Percentiles rank a stretch among this genome's conserved stretches.
Conservation (phyloP, 2,113 vertebrate species). For the Peromyscus maniculatus region DNA sequence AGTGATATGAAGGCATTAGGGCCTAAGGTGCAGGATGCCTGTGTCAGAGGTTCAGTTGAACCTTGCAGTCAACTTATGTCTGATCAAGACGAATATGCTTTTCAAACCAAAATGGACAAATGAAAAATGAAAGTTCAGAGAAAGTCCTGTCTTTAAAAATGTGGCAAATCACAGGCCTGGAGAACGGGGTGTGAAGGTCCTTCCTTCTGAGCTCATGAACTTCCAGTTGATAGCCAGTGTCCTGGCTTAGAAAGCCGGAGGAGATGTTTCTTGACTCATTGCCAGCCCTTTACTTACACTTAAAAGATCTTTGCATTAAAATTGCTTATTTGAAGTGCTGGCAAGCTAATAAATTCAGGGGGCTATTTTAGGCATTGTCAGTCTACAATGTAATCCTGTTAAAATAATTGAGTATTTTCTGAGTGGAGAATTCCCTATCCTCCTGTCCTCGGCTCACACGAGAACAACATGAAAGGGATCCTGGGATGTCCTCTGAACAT, state of each 20-base stretch:
- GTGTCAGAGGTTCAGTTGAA: conserved; percentile 25
- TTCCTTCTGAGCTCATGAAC: conserved; percentile 44
- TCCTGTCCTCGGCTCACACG: conserved; percentile 59
- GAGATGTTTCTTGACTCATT: conserved; percentile 79
- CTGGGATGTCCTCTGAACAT: conserved; percentile 79
- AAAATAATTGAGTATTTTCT: conserved; percentile 87
- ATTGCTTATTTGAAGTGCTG: conserved; percentile 84
- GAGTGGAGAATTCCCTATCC: conserved; percentile 83
- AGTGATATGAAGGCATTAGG: not conserved
- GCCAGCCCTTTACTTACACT: conserved; percentile 87
- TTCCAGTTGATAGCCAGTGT: conserved; percentile 53
- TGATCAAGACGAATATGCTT: conserved; percentile 1
- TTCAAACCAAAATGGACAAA: conserved; percentile 60
- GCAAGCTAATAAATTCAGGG: conserved; percentile 85
- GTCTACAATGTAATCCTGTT: conserved; percentile 87
- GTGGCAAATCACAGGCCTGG: conserved; percentile 5
- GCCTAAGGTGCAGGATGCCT: not conserved
- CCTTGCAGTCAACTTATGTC: not conserved
- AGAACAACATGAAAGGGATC: conserved; percentile 77
- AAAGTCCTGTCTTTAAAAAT: conserved; percentile 62
- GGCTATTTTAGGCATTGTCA: conserved; percentile 86
- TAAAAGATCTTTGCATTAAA: conserved; percentile 84
- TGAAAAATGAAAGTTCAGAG: conserved; percentile 53
- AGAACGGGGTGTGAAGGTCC: conserved; percentile 42
- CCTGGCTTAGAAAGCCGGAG: conserved; percentile 72